A percentile compares a stretch with the other conserved stretches of the same genome.
These are phyloP conservation scores for Eulemur macaco DNA, from an alignment of 2,113 vertebrate genomes.

Conservation along the genomic window DNA sequence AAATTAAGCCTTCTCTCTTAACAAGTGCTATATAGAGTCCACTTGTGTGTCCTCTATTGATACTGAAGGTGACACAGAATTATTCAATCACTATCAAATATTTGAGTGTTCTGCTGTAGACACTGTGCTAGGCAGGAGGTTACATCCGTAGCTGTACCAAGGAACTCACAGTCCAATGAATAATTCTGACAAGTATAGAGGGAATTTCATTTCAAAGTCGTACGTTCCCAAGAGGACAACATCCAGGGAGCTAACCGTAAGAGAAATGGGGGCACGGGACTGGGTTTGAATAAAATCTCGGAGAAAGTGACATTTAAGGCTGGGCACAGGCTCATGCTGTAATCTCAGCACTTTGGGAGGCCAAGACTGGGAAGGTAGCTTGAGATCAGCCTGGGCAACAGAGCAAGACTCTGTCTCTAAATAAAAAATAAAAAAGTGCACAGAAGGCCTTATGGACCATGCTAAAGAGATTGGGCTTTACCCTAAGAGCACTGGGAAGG, in stretches of 20 bases:
- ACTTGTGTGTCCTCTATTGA: not conserved
- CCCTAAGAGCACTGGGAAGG: not conserved
- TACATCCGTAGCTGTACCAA: not conserved
- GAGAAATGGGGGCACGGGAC: not conserved
- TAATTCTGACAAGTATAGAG: not conserved
- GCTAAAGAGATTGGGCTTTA: not conserved
- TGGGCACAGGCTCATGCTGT: no score
- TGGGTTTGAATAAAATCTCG: not conserved
- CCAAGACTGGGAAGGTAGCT: no score
- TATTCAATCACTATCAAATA: not conserved
- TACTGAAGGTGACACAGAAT: not conserved
- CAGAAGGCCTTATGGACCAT: not conserved
- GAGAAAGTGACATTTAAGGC: not conserved
- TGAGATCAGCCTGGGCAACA: no score
- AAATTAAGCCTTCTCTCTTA: not conserved
- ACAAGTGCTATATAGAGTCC: not conserved
- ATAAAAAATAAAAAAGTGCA: no score
- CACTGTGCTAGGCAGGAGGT: not conserved
- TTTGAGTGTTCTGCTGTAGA: not conserved
- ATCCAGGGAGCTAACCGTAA: not conserved
- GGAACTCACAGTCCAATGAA: not conserved
- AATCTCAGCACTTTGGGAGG: no score
- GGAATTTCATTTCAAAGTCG: not conserved
- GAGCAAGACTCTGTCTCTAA: no score
- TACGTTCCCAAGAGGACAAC: not conserved